These are phyloP conservation scores for Eudasyphora cyanicolor DNA, from an alignment of 2,888 invertebrate genomes.

Conservation along the genomic window DNA sequence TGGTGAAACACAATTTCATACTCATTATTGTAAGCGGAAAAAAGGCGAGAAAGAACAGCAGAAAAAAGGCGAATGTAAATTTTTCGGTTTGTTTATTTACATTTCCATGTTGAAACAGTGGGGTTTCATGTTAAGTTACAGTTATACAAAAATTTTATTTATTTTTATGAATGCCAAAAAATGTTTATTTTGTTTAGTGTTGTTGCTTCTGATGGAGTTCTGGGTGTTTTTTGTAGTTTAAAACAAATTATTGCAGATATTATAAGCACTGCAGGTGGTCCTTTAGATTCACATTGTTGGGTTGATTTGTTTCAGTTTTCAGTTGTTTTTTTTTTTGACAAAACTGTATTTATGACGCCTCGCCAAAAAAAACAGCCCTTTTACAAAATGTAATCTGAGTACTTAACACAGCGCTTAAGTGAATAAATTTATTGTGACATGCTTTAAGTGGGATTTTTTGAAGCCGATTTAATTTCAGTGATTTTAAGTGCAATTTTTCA, in stretches of 20 bases:
- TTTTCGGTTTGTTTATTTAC: conserved; percentile 28
- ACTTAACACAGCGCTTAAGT: background rate
- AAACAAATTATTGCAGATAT: conserved; percentile 60
- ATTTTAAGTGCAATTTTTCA: too few relatives aligned
- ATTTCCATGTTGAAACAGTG: conserved; percentile 52
- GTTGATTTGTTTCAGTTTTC: background rate
- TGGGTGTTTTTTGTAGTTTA: too few relatives aligned
- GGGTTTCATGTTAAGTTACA: conserved; percentile 50
- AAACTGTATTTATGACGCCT: background rate
- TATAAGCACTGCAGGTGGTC: conserved; percentile 58
- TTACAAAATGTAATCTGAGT: conserved; percentile 7
- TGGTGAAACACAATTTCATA: background rate
- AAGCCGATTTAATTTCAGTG: too few relatives aligned
- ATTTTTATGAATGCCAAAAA: conserved; percentile 29
- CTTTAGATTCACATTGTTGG: background rate
- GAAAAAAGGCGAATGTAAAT: conserved; percentile 8
- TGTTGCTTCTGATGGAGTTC: too few relatives aligned
- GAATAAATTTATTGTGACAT: background rate
- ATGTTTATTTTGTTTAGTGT: background rate
- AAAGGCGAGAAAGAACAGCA: background rate
- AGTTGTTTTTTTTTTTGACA: background rate
- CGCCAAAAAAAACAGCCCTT: background rate
- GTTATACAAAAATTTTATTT: conserved; percentile 35
- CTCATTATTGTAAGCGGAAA: background rate
- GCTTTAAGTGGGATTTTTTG: too few relatives aligned